Base-by-base conservation (phyloP, 2,888 invertebrate genomes). In the Archaeoteleia sp. region DNA sequence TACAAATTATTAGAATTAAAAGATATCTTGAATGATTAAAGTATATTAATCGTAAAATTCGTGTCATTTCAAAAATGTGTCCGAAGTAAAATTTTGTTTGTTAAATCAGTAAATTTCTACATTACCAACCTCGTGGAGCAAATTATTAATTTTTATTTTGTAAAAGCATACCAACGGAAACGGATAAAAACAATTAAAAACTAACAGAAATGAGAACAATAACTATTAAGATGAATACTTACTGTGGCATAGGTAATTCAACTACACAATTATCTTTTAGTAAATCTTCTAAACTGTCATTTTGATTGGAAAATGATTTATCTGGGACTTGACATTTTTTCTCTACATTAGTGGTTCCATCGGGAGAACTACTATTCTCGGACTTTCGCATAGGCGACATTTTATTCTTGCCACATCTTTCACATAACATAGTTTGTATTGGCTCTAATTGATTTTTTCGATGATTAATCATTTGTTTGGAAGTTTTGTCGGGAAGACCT, bases 201-300 rank as follows among this genome's bases (percentile, higher is more conserved):
- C 3, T 29, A 7, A 23, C 7, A 5, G 23, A 23, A 3, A 23
- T 23, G 23, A 23, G 3, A 23, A 12, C 12, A 32, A 32, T 12
- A 32, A 5, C 12, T 8, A 67, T n/a, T n/a, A n/a, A n/a, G n/a
- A n/a, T n/a, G n/a, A n/a, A n/a, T 62, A 82, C 85, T 81, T 76
- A 87, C 85, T 87, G 87, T 37, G 90, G 90, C 85, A 91, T 83
- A 0, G 90, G 89, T 48, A 91, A 86, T 82, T 91, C 89, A 34
- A 90, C 81, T 54, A 90, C 87, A 29, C 77, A 74, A 69, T 75
- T 85, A 1, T 78, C 82, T 53, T 81, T 82, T 70, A 85, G 79
- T 14, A 85, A 70, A 32, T 82, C 78, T 27, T 84, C 85, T 32
- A 84, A 68, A 51, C 82, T 82, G 34, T 80, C 78, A 32, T 74